Evolutionary conservation across 2,797 vertebrate genomes (phyloP).

Genomic region (Alauda arvensis): DNA sequence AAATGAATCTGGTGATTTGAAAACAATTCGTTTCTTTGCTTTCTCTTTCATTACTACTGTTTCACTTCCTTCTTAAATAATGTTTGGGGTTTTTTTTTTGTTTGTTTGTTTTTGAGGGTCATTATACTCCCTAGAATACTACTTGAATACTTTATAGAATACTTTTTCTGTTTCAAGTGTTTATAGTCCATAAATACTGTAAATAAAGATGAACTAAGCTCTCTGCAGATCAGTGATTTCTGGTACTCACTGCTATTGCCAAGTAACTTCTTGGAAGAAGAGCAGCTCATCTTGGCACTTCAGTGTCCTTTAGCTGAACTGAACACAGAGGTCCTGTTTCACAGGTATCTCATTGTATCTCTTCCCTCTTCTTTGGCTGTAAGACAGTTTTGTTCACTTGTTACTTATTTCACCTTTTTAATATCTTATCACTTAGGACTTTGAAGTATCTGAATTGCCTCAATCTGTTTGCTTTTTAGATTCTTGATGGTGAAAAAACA

Average conservation of each 20-base stretch:
- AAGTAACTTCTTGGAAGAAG: background rate
- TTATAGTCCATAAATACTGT: background rate
- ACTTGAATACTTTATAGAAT: background rate
- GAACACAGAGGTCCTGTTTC: background rate
- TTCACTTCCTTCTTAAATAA: background rate
- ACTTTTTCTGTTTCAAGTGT: background rate
- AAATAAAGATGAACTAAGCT: background rate
- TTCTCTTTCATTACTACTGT: background rate
- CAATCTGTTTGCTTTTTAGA: conserved; percentile 68
- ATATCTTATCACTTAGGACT: background rate
- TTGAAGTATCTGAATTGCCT: background rate
- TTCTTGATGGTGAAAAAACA: conserved; percentile 82
- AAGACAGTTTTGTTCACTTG: background rate
- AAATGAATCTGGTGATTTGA: background rate
- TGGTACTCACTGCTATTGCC: background rate
- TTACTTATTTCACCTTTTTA: background rate
- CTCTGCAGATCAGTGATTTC: background rate
- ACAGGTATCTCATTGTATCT: background rate
- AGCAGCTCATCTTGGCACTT: background rate
- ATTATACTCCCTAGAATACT: background rate
- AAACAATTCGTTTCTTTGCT: background rate
- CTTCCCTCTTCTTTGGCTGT: background rate
- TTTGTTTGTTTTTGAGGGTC: background rate
- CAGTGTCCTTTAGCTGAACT: background rate
- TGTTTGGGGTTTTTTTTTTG: background rate